A percentile compares a stretch with the other conserved stretches of the same genome.
Conservation (phyloP, 2,888 invertebrate species). For the Cyaniris semiargus region DNA sequence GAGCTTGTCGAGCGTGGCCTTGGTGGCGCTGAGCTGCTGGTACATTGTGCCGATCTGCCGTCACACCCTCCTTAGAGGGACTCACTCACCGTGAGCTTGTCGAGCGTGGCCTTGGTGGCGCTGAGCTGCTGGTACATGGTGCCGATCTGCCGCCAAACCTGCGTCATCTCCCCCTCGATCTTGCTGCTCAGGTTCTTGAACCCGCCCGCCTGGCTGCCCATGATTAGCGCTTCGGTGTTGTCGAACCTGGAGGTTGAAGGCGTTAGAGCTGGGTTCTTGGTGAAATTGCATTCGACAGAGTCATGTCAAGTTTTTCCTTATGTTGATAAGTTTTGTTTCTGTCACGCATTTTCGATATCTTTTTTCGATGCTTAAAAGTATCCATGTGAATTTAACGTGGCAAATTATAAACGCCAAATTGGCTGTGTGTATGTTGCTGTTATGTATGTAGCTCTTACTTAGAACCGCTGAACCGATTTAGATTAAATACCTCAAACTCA, state of each 20-base stretch:
- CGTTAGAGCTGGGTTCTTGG: too few relatives aligned
- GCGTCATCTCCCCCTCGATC: conserved; percentile 89
- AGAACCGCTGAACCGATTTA: too few relatives aligned
- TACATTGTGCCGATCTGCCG: too few relatives aligned
- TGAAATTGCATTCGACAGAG: background rate
- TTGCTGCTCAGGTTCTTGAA: conserved; percentile 87
- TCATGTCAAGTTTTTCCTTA: background rate
- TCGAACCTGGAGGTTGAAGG: conserved; percentile 79
- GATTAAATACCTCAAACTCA: too few relatives aligned
- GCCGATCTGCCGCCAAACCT: conserved; percentile 95
- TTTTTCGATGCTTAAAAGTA: too few relatives aligned
- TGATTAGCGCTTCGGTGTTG: conserved; percentile 84
- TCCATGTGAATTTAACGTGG: too few relatives aligned
- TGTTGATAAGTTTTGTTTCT: too few relatives aligned
- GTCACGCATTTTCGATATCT: too few relatives aligned
- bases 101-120: conserved; percentile 86
- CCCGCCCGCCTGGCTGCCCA: conserved; percentile 86
- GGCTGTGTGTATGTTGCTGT: too few relatives aligned
- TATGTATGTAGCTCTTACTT: too few relatives aligned
- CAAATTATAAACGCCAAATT: too few relatives aligned
- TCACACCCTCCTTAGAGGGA: too few relatives aligned
- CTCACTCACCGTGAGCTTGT: conserved; percentile 79
- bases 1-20: conserved; percentile 84
- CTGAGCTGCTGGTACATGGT: conserved; percentile 92
- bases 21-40: conserved; percentile 86